Evolutionary conservation across 2,113 vertebrate species (phyloP).

Genomic region (Anoplopoma fimbria): DNA sequence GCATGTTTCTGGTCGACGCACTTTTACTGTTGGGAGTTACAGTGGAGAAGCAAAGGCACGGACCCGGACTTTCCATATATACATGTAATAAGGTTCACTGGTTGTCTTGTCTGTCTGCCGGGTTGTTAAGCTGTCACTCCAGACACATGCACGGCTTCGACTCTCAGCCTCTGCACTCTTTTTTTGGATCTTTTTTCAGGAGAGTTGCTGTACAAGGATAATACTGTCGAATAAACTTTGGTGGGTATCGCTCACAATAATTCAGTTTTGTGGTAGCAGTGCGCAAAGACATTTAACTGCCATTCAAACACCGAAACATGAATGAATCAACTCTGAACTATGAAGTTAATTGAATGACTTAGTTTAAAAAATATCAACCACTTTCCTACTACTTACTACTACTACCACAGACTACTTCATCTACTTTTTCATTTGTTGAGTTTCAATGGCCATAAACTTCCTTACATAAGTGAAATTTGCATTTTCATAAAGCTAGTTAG

Average conservation of each 20-base stretch:
- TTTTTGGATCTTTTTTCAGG: constrained; percentile 35
- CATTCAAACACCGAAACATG: constrained; percentile 1
- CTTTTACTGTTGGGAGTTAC: constrained; percentile 46
- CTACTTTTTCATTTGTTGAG: not conserved
- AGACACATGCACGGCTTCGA: constrained; percentile 15
- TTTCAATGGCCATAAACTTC: not conserved
- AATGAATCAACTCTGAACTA: no score
- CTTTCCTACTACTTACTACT: no score
- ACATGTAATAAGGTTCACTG: constrained; percentile 46
- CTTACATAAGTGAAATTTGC: not conserved
- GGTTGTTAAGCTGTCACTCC: constrained; percentile 44
- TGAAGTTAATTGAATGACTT: not conserved
- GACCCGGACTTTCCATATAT: constrained; percentile 48
- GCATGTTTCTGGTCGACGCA: constrained; percentile 58
- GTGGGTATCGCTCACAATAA: constrained; percentile 21
- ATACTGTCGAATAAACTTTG: constrained; percentile 27
- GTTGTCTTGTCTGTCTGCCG: constrained; percentile 37
- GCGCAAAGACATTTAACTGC: not conserved
- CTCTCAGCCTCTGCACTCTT: constrained; percentile 44
- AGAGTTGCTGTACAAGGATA: constrained; percentile 17
- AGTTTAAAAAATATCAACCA: not conserved
- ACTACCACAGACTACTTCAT: not conserved
- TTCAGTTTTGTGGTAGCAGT: not conserved
- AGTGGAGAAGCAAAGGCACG: constrained; percentile 27
- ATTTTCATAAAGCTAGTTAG: constrained; percentile 21